phyloP scores from a whole-genome alignment of 2,797 vertebrate genomes.

The Harpagifer antarcticus region DNA sequence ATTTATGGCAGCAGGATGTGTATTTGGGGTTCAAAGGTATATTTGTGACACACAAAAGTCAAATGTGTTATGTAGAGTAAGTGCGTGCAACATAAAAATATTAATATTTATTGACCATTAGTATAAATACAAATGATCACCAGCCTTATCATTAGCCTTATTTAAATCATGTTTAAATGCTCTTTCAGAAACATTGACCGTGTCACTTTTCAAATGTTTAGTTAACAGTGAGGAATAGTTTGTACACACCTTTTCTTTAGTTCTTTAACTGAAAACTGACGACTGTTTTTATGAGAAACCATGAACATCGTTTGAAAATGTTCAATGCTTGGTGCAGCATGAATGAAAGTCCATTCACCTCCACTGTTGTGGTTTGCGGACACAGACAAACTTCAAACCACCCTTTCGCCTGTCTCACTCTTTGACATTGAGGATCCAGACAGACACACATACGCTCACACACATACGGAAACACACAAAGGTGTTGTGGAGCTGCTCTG shows the following conservation, averaged over 20 bases:
- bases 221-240: not conserved
- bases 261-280: not conserved
- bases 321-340: not conserved
- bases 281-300: not conserved
- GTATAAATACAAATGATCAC: not conserved
- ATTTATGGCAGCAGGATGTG: not conserved
- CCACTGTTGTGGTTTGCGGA: not conserved
- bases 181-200: not conserved
- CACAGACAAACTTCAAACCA: slow-evolving; percentile 1
- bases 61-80: not conserved
- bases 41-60: not conserved
- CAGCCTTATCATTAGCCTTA: not conserved
- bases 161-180: too few relatives aligned
- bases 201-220: not conserved
- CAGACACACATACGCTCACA: not conserved
- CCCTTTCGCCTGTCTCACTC: not conserved
- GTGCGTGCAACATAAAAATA: not conserved
- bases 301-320: not conserved
- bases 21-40: not conserved
- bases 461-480: not conserved
- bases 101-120: not conserved
- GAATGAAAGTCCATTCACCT: slow-evolving; percentile 8
- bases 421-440: not conserved
- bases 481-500: slow-evolving; percentile 5
- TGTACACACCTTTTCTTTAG: not conserved